Evolutionary conservation across 2,797 vertebrate genomes (phyloP), one percentile per base, ranked within the genome.

Genomic region (Chaunax sp.): DNA sequence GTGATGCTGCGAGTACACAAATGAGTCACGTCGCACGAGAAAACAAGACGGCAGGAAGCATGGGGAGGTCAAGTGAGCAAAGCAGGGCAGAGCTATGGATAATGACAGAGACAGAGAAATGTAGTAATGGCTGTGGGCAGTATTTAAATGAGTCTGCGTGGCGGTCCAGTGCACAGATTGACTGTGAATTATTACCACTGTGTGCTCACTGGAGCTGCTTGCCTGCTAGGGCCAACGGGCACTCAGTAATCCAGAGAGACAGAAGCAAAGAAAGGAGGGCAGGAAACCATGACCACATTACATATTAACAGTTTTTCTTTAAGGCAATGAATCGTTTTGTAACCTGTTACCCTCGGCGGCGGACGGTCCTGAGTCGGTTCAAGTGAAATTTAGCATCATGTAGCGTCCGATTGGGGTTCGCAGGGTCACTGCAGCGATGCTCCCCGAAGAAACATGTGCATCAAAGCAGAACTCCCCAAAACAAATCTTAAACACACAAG

Each of bases 81-180:
- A 59, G 47, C 60, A 44, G 33, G 26, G 33, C 41, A 54, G 63
- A 59, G 65, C 51, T 62, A 26, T 6, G 4, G 62, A 74, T 77
- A 56, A 75, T 49, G 75, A 77, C 69, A 66, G 65, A 80, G 61
- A 79, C 54, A 62, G 79, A 88, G 67, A 74, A 74, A 70, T 77
- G 50, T 53, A 57, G 68, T 75, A 74, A 81, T 78, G 75, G 78
- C 90, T 91, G 74, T 78, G 78, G 83, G 90, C 84, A 65, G 77
- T 91, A 88, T 92, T 90, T 83, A 90, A 90, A 92, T 91, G 82
- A 92, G 79, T 67, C 37, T 80, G 54, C 18, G 44, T 3, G 68
- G 86, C 51, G 78, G 77, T 88, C 60, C 84, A 87, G 85, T 77
- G 66, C 79, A 78, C 69, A 71, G 84, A 84, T 78, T 86, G 80